These are phyloP conservation scores for Seira musarum DNA, from an alignment of 2,888 invertebrate genomes.

Conservation along the genomic window DNA sequence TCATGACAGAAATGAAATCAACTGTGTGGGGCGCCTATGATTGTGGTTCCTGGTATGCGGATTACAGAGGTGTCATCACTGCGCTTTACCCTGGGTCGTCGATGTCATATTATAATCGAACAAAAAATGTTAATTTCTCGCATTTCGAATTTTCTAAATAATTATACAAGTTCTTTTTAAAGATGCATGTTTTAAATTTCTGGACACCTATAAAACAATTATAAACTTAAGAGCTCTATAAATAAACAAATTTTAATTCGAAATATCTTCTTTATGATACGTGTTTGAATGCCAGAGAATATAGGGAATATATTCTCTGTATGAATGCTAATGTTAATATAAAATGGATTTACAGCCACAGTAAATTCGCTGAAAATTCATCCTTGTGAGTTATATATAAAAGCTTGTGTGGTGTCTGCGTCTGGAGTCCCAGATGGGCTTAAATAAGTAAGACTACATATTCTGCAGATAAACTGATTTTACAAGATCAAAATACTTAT, in stretches of 20 bases:
- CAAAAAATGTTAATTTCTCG: constrained; percentile 40
- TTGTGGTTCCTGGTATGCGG: constrained; percentile 63
- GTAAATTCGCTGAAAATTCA: too few relatives aligned
- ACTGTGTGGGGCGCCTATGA: constrained; percentile 56
- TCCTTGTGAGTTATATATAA: too few relatives aligned
- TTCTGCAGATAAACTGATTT: too few relatives aligned
- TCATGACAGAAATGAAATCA: constrained; percentile 35
- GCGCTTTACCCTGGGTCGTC: constrained; percentile 54
- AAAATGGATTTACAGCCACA: too few relatives aligned
- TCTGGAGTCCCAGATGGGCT: too few relatives aligned
- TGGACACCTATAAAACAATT: not conserved
- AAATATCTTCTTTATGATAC: not conserved
- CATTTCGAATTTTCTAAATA: constrained; percentile 45
- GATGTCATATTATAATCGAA: constrained; percentile 47
- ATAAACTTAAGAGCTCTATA: not conserved
- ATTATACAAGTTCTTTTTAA: not conserved
- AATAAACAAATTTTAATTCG: not conserved
- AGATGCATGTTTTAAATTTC: not conserved
- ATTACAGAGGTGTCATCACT: constrained; percentile 54
- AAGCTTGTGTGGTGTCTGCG: too few relatives aligned
- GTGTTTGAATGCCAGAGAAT: constrained; percentile 13
- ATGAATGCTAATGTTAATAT: too few relatives aligned
- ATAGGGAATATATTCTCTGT: too few relatives aligned
- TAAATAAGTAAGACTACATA: too few relatives aligned
- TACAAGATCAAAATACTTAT: too few relatives aligned